Evolutionary conservation across 2,797 vertebrate genomes (phyloP), one percentile per base, ranked within the genome.

Genomic region (Australoheros facetus): DNA sequence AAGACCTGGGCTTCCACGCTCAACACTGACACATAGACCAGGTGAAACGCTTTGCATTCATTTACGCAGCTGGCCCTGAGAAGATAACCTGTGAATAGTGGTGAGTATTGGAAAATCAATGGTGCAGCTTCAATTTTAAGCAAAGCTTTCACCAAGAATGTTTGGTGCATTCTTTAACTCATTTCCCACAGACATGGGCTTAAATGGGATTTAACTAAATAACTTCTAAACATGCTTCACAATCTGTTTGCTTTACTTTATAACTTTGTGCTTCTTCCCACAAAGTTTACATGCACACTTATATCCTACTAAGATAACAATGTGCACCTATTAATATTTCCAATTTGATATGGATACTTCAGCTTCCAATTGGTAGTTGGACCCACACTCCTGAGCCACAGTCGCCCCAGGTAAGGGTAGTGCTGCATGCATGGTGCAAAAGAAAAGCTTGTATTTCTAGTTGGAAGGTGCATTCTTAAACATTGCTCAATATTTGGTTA

Each of bases 1-100:
- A 94, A 94, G 91, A 91, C 82, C 86, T 19, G 3, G 78, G 88
- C 80, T 72, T 59, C 85, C 87, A 80, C 86, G 42, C 87, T 84
- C 87, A 60, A 58, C 84, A 23, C 32, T 53, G 82, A 90, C 93
- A 92, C 89, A 88, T 58, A 71, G 85, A 82, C 84, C 88, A 93
- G 92, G 92, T 93, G 91, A 89, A 90, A 74, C 78, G 75, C 86
- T 93, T 91, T 90, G 91, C 91, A 93, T 93, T 92, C 87, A 89
- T 90, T 93, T 90, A 79, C 88, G 79, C 79, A 19, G 76, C 79
- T 83, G 84, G 79, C 84, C 85, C 70, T 23, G 87, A 84, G 88
- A 90, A 90, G 80, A 87, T 83, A 86, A 81, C 85, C 88, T 55
- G 71, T 45, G 84, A 93, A 88, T 79, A 86, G 81, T 86, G 60